Base-by-base conservation (phyloP, 2,888 invertebrate genomes). In the Ennomos quercinarius region DNA sequence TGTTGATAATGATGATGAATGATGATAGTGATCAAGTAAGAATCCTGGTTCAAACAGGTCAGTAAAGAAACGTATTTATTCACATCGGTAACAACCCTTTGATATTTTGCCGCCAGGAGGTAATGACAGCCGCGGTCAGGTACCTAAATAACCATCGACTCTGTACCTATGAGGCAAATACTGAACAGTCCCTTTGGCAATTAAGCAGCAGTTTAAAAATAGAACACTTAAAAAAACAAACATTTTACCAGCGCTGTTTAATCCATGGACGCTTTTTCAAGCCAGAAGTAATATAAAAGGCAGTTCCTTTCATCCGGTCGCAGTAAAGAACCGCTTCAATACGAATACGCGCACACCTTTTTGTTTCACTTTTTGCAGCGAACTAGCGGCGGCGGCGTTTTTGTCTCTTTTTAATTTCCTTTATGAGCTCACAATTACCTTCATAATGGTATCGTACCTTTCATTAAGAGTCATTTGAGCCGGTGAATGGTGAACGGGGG, bases 371-470 rank as follows among this genome's bases (percentile, higher is more conserved):
- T 76, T 78, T 74, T 76, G 67, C 70, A 65, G 58, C 65, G 69
- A 77, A 76, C 76, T 73, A 74, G 66, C 50, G 59, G 66, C 70
- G 62, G 67, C 47, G 53, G 63, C 64, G 72, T 83, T 82, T 84
- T 86, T 84, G 84, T 88, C 82, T 84, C 80, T 82, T 86, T 88
- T 88, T 88, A 87, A 88, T 87, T 88, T 88, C 86, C 86, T 89
- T 87, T 87, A 89, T 82, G 85, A 84, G 85, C 83, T 86, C 86
- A 82, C 85, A 87, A 88, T 89, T 88, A 81, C 87, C 88, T 84
- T 84, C 85, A 86, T 89, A 87, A 89, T 84, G 82, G 85, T 87
- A 87, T 88, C 85, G 85, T 84, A 83, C 87, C 87, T 89, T 88
- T 88, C 84, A 89, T 89, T 89, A 89, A 84, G 83, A 81, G 83